A percentile compares a stretch with the other conserved stretches of the same genome.
Evolutionary conservation across 2,797 vertebrate species (phyloP).

Genomic region (Pterois miles): DNA sequence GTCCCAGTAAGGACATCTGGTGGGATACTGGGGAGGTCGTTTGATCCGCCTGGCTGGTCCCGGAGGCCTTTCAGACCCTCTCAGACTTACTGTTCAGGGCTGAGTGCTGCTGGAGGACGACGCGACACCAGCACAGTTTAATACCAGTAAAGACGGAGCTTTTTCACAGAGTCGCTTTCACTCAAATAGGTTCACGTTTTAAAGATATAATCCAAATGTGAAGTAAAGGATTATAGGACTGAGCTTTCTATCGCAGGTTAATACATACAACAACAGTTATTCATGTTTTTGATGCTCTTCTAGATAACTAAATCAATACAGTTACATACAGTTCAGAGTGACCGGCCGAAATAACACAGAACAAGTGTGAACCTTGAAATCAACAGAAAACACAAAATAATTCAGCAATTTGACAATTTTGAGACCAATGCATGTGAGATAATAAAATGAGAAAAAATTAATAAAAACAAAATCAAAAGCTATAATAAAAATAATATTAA

Average conservation of each 20-base stretch:
- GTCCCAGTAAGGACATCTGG: conserved; percentile 83
- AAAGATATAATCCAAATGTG: neutral
- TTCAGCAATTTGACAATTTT: no score
- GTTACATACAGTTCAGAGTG: no score
- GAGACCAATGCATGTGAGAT: no score
- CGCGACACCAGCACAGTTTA: conserved; percentile 17
- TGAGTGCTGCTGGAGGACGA: conserved; percentile 33
- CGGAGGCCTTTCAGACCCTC: conserved; percentile 66
- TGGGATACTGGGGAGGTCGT: conserved; percentile 73
- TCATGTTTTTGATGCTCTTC: neutral
- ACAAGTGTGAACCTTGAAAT: no score
- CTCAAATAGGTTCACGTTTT: neutral
- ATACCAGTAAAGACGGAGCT: neutral
- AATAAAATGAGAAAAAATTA: no score
- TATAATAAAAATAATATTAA: no score
- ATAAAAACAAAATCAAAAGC: no score
- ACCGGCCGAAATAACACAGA: accelerated
- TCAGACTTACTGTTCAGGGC: conserved; percentile 41
- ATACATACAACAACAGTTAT: neutral
- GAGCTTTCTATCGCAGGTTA: neutral
- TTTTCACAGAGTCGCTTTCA: neutral
- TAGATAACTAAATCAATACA: neutral
- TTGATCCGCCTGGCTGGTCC: conserved; percentile 73
- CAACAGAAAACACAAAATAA: accelerated
- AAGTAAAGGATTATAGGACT: neutral